Conservation (phyloP, 1,140 invertebrate genomes). For the Hyles vespertilio region DNA sequence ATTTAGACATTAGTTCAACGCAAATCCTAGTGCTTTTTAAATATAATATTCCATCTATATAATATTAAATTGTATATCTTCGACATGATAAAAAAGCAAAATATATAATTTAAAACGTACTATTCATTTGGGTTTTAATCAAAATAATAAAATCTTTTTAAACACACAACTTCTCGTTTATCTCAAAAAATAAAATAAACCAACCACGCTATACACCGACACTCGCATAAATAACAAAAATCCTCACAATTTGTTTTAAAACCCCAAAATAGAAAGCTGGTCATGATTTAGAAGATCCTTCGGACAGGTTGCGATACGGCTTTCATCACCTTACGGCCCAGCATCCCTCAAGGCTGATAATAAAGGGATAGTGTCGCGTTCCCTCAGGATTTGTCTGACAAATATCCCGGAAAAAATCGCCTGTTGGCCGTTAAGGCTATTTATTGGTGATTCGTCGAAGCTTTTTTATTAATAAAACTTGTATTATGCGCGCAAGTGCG, state of each 20-base stretch:
- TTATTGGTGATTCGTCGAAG: constrained; percentile 66
- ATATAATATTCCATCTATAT: too few species aligned
- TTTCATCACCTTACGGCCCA: constrained; percentile 67
- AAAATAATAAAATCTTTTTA: too few species aligned
- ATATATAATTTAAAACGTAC: too few species aligned
- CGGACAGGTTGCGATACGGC: constrained; percentile 50
- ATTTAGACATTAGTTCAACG: too few species aligned
- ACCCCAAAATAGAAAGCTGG: constrained; percentile 43
- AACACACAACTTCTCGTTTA: too few species aligned
- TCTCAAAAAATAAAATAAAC: too few species aligned
- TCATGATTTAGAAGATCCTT: constrained; percentile 58
- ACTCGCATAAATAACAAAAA: constrained; percentile 30
- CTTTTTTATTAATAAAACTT: constrained; percentile 76
- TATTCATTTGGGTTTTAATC: too few species aligned
- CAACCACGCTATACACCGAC: neutral
- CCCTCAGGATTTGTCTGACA: constrained; percentile 72
- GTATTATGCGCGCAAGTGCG: constrained; percentile 74
- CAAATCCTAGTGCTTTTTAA: too few species aligned
- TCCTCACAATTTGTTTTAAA: constrained; percentile 35
- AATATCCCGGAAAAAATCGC: constrained; percentile 68
- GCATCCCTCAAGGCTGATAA: constrained; percentile 68
- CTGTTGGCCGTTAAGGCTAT: constrained; percentile 68
- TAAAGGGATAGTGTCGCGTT: constrained; percentile 69
- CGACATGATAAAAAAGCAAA: too few species aligned
- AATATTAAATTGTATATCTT: too few species aligned